phyloP scores from a whole-genome alignment of 2,888 invertebrate genomes.

The Melanophora roralis region DNA sequence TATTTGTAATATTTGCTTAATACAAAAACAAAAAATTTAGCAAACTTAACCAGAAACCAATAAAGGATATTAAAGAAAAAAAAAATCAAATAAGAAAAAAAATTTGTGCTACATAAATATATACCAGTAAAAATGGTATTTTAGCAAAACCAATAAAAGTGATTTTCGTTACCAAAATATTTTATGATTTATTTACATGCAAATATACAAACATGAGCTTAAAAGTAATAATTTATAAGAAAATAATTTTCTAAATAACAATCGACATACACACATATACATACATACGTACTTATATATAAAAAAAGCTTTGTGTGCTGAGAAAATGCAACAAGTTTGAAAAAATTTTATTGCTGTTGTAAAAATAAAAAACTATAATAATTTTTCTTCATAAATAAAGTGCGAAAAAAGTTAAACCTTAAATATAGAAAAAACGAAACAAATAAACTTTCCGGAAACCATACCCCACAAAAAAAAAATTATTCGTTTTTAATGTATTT shows the following conservation, averaged over 20 bases:
- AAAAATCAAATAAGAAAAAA: not conserved
- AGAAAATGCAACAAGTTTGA: conserved; percentile 49
- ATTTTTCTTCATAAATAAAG: too few relatives aligned
- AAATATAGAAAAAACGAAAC: too few relatives aligned
- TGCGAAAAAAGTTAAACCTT: too few relatives aligned
- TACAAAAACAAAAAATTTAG: conserved; percentile 34
- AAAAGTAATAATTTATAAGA: not conserved
- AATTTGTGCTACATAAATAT: not conserved
- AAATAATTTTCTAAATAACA: too few relatives aligned
- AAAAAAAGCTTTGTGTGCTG: not conserved
- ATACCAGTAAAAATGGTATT: not conserved
- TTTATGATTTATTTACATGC: not conserved
- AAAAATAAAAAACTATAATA: not conserved
- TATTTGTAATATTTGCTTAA: conserved; percentile 33
- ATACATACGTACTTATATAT: not conserved
- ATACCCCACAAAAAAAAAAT: conserved; percentile 3
- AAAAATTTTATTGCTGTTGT: not conserved
- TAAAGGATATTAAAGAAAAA: conserved; percentile 25
- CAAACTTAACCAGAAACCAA: not conserved
- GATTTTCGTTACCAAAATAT: conserved; percentile 16
- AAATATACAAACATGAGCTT: not conserved
- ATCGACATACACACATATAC: too few relatives aligned
- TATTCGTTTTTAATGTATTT: conserved; percentile 49
- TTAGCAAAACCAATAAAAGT: conserved; percentile 8
- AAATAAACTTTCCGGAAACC: not conserved